Percentiles rank a stretch among this genome's conserved stretches.
These are phyloP conservation scores for Eugnorisma glareosa DNA, from an alignment of 2,888 invertebrate genomes.

Conservation along the genomic window DNA sequence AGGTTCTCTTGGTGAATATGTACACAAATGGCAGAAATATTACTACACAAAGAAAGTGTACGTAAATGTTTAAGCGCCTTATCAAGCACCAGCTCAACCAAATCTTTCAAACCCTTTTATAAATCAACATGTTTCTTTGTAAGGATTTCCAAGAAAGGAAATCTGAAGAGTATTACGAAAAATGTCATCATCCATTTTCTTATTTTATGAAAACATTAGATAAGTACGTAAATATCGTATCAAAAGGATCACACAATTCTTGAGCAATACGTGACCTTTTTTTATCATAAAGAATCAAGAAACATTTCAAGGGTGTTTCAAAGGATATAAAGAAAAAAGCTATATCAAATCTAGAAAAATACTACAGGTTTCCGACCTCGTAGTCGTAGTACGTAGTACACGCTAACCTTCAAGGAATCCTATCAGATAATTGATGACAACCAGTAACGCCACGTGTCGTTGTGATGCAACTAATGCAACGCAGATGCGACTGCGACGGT, in stretches of 20 bases:
- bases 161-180: background rate
- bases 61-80: background rate
- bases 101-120: conserved; percentile 2
- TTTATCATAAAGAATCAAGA: background rate
- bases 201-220: conserved; percentile 17
- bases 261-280: background rate
- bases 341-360: background rate
- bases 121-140: background rate
- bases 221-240: background rate
- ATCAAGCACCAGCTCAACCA: conserved; percentile 8
- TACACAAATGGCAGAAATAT: background rate
- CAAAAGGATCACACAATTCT: conserved; percentile 2
- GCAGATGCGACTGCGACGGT: conserved; percentile 69
- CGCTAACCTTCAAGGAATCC: conserved; percentile 63
- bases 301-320: background rate
- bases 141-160: background rate
- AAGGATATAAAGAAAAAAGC: background rate
- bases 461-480: conserved; percentile 69
- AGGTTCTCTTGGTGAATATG: background rate
- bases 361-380: conserved; percentile 23
- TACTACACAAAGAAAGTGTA: background rate
- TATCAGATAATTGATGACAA: conserved; percentile 66
- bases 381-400: conserved; percentile 26
- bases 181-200: background rate
- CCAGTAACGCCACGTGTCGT: conserved; percentile 70